Percentiles rank a stretch among this genome's conserved stretches.
Evolutionary conservation across 1,140 invertebrate species (phyloP).

Genomic region (Oryzaephilus surinamensis): DNA sequence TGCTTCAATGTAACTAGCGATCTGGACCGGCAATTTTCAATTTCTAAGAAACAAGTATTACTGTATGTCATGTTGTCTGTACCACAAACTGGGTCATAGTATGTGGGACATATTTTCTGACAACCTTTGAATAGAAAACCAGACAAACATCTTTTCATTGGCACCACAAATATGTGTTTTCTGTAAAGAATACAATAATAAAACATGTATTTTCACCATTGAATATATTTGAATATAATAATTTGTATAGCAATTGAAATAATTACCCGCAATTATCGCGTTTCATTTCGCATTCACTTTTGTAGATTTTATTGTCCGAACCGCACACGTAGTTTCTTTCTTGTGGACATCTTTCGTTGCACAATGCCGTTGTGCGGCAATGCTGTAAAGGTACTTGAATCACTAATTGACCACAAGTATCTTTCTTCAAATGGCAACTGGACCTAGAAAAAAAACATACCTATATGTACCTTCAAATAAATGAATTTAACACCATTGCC

Average conservation of each 20-base stretch:
- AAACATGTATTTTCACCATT: background rate
- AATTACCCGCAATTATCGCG: conserved; percentile 78
- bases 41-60: conserved; percentile 84
- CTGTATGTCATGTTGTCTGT: conserved; percentile 82
- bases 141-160: conserved; percentile 69
- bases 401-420: conserved; percentile 76
- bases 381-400: conserved; percentile 67
- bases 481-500: too few relatives aligned
- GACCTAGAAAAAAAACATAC: too few relatives aligned
- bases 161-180: conserved; percentile 80
- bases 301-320: conserved; percentile 84
- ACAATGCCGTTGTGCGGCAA: conserved; percentile 70
- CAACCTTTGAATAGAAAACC: conserved; percentile 78
- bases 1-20: conserved; percentile 51
- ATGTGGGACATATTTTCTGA: conserved; percentile 69
- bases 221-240: background rate
- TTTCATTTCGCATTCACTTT: conserved; percentile 88
- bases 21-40: conserved; percentile 77
- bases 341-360: conserved; percentile 62
- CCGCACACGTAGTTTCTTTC: conserved; percentile 78
- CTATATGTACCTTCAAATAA: too few relatives aligned
- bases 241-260: background rate
- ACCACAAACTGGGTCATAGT: conserved; percentile 83
- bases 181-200: conserved; percentile 38
- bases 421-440: conserved; percentile 72